Percentiles rank a stretch among this genome's conserved stretches.
Conservation (phyloP, 2,888 invertebrate species). For the Drosophila phalerata region DNA sequence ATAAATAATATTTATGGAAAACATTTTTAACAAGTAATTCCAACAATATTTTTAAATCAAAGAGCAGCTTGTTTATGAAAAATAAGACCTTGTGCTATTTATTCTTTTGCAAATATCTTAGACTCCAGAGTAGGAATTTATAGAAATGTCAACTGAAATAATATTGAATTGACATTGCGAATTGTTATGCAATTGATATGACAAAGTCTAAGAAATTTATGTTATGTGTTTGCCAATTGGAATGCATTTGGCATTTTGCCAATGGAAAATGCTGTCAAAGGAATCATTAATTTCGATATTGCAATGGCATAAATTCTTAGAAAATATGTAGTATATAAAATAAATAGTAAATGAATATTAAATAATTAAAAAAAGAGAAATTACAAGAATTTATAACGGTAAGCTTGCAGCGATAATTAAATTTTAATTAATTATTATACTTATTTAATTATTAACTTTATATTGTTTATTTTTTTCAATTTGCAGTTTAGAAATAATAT, state of each 20-base stretch:
- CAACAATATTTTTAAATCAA: no score
- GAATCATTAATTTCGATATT: neutral
- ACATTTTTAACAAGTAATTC: no score
- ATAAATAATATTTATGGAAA: no score
- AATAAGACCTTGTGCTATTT: no score
- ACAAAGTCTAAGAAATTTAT: neutral
- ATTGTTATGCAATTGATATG: neutral
- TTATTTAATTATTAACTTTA: no score
- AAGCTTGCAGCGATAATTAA: no score
- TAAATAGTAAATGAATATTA: neutral
- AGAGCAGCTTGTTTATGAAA: no score
- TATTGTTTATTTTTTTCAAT: no score
- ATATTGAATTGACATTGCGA: neutral
- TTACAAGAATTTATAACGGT: no score
- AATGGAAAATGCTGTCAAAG: conserved; percentile 2
- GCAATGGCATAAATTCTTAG: conserved; percentile 1
- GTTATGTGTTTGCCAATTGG: conserved; percentile 1
- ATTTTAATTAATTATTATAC: no score
- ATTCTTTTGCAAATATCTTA: neutral
- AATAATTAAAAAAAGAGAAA: no score
- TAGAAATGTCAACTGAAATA: neutral
- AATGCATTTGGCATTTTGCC: conserved; percentile 16
- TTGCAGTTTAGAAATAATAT: neutral
- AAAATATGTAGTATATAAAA: neutral
- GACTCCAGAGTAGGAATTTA: neutral